Evolutionary conservation across 2,888 invertebrate species (phyloP).

Genomic region (Leptopilina drosophilae): DNA sequence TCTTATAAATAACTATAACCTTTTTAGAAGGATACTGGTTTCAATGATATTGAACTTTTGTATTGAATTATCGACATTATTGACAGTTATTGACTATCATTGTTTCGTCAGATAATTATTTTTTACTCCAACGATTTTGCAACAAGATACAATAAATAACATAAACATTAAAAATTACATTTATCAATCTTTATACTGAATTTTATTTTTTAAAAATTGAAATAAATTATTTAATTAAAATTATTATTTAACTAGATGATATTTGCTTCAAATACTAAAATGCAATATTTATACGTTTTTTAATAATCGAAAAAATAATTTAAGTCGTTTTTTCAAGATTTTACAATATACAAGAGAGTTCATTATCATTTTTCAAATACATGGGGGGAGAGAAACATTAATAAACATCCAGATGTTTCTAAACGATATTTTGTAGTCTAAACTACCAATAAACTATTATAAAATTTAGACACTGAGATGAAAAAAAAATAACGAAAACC

Average conservation of each 20-base stretch:
- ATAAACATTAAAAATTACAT: too few species aligned
- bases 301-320: not conserved
- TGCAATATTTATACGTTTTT: not conserved
- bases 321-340: not conserved
- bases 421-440: not conserved
- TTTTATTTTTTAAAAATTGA: too few species aligned
- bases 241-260: too few species aligned
- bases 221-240: too few species aligned
- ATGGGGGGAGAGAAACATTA: not conserved
- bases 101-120: not conserved
- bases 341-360: too few species aligned
- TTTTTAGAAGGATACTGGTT: conserved; percentile 5
- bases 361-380: not conserved
- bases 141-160: not conserved
- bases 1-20: conserved; percentile 21
- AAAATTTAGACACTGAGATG: not conserved
- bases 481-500: not conserved
- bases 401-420: not conserved
- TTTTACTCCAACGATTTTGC: not conserved
- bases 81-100: conserved; percentile 1
- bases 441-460: not conserved
- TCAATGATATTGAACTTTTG: conserved; percentile 44
- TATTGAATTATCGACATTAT: conserved; percentile 58
- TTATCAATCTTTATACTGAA: too few species aligned
- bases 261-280: too few species aligned